phyloP scores from a whole-genome alignment of 2,888 invertebrate genomes.

The Lysandra bellargus region DNA sequence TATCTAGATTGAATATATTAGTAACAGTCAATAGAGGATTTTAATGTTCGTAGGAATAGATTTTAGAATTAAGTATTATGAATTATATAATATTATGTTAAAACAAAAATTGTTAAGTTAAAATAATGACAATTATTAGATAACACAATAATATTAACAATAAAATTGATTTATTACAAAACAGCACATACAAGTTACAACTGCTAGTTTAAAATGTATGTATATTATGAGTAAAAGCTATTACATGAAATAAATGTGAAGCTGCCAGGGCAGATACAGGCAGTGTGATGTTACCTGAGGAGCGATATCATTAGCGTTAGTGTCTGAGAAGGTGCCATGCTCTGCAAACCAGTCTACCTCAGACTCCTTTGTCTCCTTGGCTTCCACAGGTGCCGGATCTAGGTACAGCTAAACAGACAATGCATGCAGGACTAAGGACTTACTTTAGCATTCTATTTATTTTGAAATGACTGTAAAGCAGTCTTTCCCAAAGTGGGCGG shows the following conservation, averaged over 20 bases:
- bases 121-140: background rate
- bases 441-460: background rate
- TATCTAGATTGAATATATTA: background rate
- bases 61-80: background rate
- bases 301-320: conserved; percentile 71
- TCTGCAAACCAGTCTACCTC: conserved; percentile 96
- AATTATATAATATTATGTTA: background rate
- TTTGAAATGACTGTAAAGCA: background rate
- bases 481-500: too few relatives aligned
- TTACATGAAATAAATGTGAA: conserved; percentile 31
- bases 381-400: conserved; percentile 82
- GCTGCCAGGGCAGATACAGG: conserved; percentile 41
- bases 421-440: background rate
- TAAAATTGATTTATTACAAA: conserved; percentile 11
- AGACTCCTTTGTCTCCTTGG: conserved; percentile 82
- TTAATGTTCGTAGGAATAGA: background rate
- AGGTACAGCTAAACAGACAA: conserved; percentile 83
- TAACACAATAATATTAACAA: conserved; percentile 12
- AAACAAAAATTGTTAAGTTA: background rate
- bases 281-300: conserved; percentile 72
- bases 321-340: conserved; percentile 69
- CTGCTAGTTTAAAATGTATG: background rate
- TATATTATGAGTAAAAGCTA: background rate
- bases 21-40: background rate
- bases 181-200: background rate